These are phyloP conservation scores for Mastacembelus armatus DNA, from an alignment of 2,797 vertebrate species.

Conservation along the genomic window DNA sequence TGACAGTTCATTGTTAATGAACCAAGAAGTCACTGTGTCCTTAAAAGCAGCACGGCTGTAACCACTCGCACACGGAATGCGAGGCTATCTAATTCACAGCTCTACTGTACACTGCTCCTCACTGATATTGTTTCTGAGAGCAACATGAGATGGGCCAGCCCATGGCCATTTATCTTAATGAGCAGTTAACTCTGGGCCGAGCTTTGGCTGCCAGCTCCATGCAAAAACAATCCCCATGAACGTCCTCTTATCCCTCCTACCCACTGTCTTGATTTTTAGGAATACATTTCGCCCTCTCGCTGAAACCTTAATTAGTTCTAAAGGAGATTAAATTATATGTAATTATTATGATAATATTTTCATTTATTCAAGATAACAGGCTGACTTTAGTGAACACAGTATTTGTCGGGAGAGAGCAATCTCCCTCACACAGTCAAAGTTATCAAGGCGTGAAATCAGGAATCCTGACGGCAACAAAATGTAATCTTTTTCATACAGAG, in stretches of 20 bases:
- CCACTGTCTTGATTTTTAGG: slow-evolving; percentile 69
- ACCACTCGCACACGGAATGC: slow-evolving; percentile 49
- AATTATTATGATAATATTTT: slow-evolving; percentile 86
- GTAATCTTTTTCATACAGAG: slow-evolving; percentile 84
- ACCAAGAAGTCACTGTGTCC: slow-evolving; percentile 57
- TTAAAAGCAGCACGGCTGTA: slow-evolving; percentile 32
- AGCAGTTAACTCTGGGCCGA: slow-evolving; percentile 69
- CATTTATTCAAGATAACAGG: slow-evolving; percentile 82
- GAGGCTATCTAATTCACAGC: slow-evolving; percentile 56
- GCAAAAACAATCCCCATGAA: slow-evolving; percentile 29
- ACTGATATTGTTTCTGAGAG: slow-evolving; percentile 66
- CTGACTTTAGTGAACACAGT: slow-evolving; percentile 71
- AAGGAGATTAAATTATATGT: slow-evolving; percentile 85
- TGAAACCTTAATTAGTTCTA: slow-evolving; percentile 83
- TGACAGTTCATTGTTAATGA: slow-evolving; percentile 50
- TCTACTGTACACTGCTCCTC: slow-evolving; percentile 53
- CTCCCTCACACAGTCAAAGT: slow-evolving; percentile 75
- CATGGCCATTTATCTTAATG: slow-evolving; percentile 78
- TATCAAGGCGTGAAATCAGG: slow-evolving; percentile 86
- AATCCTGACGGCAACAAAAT: slow-evolving; percentile 86
- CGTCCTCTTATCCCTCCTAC: slow-evolving; percentile 52
- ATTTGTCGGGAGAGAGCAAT: slow-evolving; percentile 77
- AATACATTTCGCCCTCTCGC: slow-evolving; percentile 70
- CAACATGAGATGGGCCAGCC: slow-evolving; percentile 65
- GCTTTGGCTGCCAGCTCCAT: slow-evolving; percentile 50